phyloP scores from a whole-genome alignment of 92 coral and sea anemone species.

The Epizoanthus fatuus region DNA sequence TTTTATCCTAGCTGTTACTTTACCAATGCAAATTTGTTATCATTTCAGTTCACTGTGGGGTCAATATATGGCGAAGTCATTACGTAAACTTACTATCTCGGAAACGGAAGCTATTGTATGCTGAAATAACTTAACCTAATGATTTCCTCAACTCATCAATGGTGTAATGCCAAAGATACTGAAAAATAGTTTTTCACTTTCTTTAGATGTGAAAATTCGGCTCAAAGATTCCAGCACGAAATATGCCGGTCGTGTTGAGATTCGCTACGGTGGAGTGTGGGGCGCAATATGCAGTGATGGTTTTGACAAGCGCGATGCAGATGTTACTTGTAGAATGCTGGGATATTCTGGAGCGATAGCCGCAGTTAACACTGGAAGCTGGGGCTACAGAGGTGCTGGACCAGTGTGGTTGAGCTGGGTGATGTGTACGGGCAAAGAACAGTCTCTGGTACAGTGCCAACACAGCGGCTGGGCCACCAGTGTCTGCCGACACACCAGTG shows the following conservation, averaged over 20 bases:
- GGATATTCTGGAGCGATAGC: slow-evolving; percentile 13
- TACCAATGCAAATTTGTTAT: too few relatives aligned
- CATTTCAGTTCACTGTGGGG: too few relatives aligned
- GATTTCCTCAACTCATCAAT: too few relatives aligned
- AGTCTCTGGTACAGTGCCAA: slow-evolving; percentile 5
- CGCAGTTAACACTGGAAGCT: slow-evolving; percentile 14
- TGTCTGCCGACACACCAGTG: background rate
- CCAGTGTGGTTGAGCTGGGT: background rate
- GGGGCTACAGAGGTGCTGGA: background rate
- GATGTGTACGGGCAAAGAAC: slow-evolving; percentile 1
- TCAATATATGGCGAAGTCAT: too few relatives aligned
- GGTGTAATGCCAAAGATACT: too few relatives aligned
- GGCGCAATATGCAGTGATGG: slow-evolving; percentile 13
- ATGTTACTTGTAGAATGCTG: slow-evolving; percentile 21
- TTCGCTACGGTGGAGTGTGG: slow-evolving; percentile 19
- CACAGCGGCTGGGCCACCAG: slow-evolving; percentile 6
- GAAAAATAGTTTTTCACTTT: too few relatives aligned
- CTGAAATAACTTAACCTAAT: too few relatives aligned
- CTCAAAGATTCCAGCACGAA: too few relatives aligned
- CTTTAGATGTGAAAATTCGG: too few relatives aligned
- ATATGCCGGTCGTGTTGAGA: slow-evolving; percentile 15
- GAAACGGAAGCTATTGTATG: too few relatives aligned
- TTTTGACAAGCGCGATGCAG: slow-evolving; percentile 19
- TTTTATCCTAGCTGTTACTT: too few relatives aligned
- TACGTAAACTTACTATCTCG: too few relatives aligned